Evolutionary conservation across 2,113 vertebrate species (phyloP), one percentile per base, ranked within the genome.

Genomic region (Odocoileus virginianus): DNA sequence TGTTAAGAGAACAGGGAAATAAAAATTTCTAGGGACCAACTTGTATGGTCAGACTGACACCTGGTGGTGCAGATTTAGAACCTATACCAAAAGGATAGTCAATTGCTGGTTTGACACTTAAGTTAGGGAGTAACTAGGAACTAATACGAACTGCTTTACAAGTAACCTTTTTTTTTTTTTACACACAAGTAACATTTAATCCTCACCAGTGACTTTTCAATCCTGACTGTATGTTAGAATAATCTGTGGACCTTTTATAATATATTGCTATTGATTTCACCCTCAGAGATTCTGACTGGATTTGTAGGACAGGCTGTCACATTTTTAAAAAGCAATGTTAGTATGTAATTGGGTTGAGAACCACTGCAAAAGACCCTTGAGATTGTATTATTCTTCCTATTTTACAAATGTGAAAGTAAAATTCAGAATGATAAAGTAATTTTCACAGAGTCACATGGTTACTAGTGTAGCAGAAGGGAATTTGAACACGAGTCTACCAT

Each of bases 21-120:
- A 52, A 36, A 81, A 25, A 36, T 30, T 17, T 7, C 64, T 40
- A 74, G 64, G 50, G 95, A 86, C 28, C 33, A 61, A 93, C n/a
- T 54, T 78, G 36, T 83, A 28, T 95, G 91, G 40, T 90, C 71
- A 97, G 61, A 79, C 93, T 96, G 98, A 95, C 98, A 98, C 87
- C 98, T 98, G 96, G 97, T 97, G 98, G 98, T 89, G 2, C 1
- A 83, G 28, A 87, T 89, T 94, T 95, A 95, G 78, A 97, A 93
- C 19, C 13, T 28, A 52, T 1, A 47, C 43, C 30, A 21, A 86
- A 96, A 96, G 50, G 43, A n/a, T 5, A 67, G 27, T 52, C 45
- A 15, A 30, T 40, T 82, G n/a, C 52, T 89, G 36, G 7, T 76
- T 82, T 94, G 61, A 95, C 83, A 87, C 12, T 91, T 95, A 85